These are phyloP conservation scores for Nerophis lumbriciformis DNA, from an alignment of 2,113 vertebrate species.

Conservation along the genomic window DNA sequence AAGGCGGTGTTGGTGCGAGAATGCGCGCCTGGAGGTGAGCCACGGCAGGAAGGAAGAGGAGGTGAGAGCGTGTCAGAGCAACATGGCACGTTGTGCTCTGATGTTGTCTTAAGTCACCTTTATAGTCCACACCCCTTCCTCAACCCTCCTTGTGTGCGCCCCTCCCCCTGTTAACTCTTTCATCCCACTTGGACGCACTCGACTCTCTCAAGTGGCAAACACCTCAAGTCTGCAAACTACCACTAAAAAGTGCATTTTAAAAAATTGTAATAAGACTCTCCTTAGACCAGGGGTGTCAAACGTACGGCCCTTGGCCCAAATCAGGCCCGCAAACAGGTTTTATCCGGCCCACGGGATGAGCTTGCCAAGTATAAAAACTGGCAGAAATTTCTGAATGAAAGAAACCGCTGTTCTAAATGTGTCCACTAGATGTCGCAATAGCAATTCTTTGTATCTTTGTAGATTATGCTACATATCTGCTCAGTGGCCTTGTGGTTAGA, in stretches of 20 bases:
- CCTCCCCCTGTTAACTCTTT: conserved; percentile 70
- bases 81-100: conserved; percentile 1
- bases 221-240: background rate
- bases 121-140: conserved; percentile 60
- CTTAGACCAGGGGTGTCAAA: background rate
- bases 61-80: conserved; percentile 22
- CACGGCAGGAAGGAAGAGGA: conserved; percentile 15
- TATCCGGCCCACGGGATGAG: no score
- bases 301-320: no score
- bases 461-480: no score
- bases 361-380: no score
- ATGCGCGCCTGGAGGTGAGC: conserved; percentile 16
- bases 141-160: conserved; percentile 48
- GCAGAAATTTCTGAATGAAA: no score
- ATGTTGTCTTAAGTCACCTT: conserved; percentile 58
- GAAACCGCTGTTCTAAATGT: no score
- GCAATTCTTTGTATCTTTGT: no score
- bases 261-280: background rate
- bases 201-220: background rate
- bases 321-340: no score
- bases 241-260: no score
- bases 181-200: conserved; percentile 22
- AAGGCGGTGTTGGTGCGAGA: no score
- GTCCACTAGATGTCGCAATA: no score
- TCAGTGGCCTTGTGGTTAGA: no score